Conservation (phyloP, 2,888 invertebrate species). For the Gandaritis pyraliata region DNA sequence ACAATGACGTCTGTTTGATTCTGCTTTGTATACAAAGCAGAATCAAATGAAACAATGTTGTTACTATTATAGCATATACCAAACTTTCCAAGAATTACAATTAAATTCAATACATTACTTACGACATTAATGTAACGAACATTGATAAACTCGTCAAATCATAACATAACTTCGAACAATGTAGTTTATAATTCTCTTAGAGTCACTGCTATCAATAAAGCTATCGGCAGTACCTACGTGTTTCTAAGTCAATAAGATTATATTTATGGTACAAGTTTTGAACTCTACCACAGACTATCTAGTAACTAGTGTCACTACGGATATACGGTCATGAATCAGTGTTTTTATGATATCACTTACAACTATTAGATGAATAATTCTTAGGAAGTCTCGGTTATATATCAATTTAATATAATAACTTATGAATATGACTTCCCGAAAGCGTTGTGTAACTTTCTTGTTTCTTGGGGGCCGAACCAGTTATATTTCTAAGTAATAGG, state of each 20-base stretch:
- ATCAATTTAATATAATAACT: conserved; percentile 6
- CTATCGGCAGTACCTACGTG: conserved; percentile 26
- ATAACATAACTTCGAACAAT: conserved; percentile 17
- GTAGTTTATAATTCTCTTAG: conserved; percentile 10
- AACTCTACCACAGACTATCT: conserved; percentile 13
- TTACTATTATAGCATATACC: background rate
- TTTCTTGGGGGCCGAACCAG: conserved; percentile 9
- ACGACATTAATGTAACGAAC: conserved; percentile 13
- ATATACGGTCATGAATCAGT: conserved; percentile 4
- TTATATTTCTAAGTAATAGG: conserved; percentile 6
- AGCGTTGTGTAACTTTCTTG: conserved; percentile 3
- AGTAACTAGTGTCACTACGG: background rate
- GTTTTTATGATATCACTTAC: conserved; percentile 20
- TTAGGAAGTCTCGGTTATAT: conserved; percentile 8
- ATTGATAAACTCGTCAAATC: conserved; percentile 18
- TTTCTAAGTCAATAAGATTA: conserved; percentile 19
- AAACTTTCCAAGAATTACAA: conserved; percentile 20
- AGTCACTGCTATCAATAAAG: conserved; percentile 8
- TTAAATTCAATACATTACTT: conserved; percentile 10
- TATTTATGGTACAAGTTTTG: conserved; percentile 21
- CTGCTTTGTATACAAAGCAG: background rate
- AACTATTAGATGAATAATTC: conserved; percentile 5
- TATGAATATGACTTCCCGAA: background rate
- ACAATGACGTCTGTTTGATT: conserved; percentile 1
- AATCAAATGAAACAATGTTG: conserved; percentile 11